Conservation (phyloP, 2,113 vertebrate species). For the Hemiprocne comata region DNA sequence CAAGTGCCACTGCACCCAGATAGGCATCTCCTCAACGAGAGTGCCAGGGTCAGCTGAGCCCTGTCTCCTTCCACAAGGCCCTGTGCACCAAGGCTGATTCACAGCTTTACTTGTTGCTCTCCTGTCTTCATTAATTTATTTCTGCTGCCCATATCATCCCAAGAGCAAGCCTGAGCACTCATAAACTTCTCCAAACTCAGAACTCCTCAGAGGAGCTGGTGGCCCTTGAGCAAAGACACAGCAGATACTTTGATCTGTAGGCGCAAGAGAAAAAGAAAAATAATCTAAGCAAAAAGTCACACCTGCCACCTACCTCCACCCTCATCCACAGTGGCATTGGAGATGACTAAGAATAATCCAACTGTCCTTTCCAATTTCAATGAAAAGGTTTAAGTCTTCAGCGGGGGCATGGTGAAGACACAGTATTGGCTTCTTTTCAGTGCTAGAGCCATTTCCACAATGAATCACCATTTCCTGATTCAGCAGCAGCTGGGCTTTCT, state of each 20-base stretch:
- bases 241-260: background rate
- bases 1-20: background rate
- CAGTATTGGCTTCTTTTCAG: background rate
- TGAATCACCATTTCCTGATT: constrained; percentile 1
- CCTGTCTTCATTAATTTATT: background rate
- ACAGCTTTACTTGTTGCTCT: background rate
- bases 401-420: background rate
- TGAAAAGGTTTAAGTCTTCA: background rate
- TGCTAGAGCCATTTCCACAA: background rate
- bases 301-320: background rate
- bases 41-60: background rate
- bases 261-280: background rate
- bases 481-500: background rate
- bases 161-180: background rate
- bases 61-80: fast-evolving
- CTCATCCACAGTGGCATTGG: background rate
- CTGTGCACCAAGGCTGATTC: background rate
- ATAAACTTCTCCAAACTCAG: background rate
- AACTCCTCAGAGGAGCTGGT: background rate
- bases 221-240: background rate
- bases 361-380: background rate
- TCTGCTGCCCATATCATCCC: background rate
- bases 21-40: background rate
- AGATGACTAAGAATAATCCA: background rate
- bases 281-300: background rate